Conservation (phyloP, 1,140 invertebrate genomes). For the Bombus sylvicola region DNA sequence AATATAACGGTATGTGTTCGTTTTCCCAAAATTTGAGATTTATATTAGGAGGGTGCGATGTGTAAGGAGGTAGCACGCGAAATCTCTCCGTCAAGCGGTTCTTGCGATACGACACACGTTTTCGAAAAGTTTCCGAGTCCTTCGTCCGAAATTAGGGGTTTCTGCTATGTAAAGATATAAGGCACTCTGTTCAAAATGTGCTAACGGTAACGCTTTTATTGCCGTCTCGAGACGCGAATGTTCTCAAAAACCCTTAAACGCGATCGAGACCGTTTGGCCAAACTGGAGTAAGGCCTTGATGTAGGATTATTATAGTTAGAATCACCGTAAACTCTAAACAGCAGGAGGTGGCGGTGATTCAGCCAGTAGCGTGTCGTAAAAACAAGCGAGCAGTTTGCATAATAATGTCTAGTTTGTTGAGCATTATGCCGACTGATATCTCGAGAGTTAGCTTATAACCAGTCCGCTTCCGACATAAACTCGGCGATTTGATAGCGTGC, state of each 20-base stretch:
- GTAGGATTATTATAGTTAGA: background rate
- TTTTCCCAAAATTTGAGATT: too few species aligned
- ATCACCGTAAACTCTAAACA: conserved; percentile 5
- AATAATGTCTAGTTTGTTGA: conserved; percentile 40
- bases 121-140: too few species aligned
- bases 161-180: background rate
- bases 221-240: background rate
- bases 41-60: too few species aligned
- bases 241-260: background rate
- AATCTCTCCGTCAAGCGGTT: too few species aligned
- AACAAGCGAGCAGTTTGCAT: conserved; percentile 37
- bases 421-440: conserved; percentile 39
- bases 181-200: background rate
- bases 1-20: too few species aligned
- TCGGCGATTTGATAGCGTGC: conserved; percentile 1
- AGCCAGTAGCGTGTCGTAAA: conserved; percentile 14
- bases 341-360: background rate
- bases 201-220: background rate
- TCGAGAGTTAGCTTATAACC: conserved; percentile 26
- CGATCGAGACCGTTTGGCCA: background rate
- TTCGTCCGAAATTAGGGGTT: background rate
- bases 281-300: background rate
- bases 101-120: too few species aligned
- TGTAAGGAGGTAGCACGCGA: too few species aligned
- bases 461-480: conserved; percentile 4